A percentile compares a stretch with the other conserved stretches of the same genome.
Evolutionary conservation across 2,797 vertebrate genomes (phyloP).

Genomic region (Clarias laeviceps): DNA sequence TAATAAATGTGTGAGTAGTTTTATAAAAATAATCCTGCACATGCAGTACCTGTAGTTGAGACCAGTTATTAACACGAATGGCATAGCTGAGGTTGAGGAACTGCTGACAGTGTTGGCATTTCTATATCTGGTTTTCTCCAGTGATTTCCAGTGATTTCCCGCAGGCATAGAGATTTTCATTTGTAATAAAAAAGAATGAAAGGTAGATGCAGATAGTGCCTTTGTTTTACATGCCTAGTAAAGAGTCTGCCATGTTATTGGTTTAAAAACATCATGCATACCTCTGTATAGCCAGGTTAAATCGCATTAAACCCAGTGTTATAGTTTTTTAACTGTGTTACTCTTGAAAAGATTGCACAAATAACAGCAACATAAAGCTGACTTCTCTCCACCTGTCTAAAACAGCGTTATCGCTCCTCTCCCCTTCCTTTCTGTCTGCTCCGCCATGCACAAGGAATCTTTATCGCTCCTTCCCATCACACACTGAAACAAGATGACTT

Average conservation of each 20-base stretch:
- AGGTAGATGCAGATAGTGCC: background rate
- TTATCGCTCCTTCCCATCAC: constrained; percentile 58
- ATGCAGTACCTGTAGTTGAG: background rate
- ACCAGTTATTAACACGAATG: background rate
- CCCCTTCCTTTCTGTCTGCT: constrained; percentile 28
- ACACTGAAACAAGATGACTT: constrained; percentile 53
- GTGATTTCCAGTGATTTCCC: background rate
- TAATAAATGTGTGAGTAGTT: background rate
- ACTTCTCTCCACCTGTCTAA: constrained; percentile 34
- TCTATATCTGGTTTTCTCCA: background rate
- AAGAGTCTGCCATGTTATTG: background rate
- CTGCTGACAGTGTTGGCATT: background rate
- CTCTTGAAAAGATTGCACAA: constrained; percentile 31
- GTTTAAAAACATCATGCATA: constrained; percentile 2
- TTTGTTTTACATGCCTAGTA: background rate
- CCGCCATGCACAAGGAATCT: constrained; percentile 37
- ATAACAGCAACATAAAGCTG: constrained; percentile 20
- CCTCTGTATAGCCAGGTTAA: constrained; percentile 11
- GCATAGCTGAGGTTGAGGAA: background rate
- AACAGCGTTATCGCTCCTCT: constrained; percentile 56
- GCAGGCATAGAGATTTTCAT: background rate
- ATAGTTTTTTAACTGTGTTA: constrained; percentile 28
- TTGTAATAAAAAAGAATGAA: background rate
- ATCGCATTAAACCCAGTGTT: background rate
- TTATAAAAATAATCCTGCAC: background rate